These are phyloP conservation scores for Dioctria linearis DNA, from an alignment of 2,888 invertebrate genomes.

Conservation along the genomic window DNA sequence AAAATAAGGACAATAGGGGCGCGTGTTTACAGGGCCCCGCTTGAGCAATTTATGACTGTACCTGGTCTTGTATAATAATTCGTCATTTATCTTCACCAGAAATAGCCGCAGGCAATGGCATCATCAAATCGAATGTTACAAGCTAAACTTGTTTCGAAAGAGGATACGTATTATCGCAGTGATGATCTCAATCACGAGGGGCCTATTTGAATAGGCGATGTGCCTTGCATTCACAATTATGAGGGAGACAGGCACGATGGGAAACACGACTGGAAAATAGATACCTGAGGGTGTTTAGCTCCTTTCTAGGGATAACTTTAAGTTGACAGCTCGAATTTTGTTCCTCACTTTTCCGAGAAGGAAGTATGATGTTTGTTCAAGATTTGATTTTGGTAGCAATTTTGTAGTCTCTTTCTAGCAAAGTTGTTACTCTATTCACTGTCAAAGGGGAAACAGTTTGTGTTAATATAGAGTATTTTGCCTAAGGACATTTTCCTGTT, in stretches of 20 bases:
- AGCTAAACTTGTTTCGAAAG: slow-evolving; percentile 25
- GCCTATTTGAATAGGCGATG: slow-evolving; percentile 47
- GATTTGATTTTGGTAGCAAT: slow-evolving; percentile 24
- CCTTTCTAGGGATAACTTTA: slow-evolving; percentile 19
- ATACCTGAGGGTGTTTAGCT: slow-evolving; percentile 28
- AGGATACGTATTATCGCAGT: slow-evolving; percentile 38
- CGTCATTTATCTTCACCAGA: slow-evolving; percentile 46
- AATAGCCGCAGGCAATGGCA: slow-evolving; percentile 40
- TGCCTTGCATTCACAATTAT: slow-evolving; percentile 44
- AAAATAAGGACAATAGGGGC: background rate
- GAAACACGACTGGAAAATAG: slow-evolving; percentile 21
- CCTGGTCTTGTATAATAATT: slow-evolving; percentile 26
- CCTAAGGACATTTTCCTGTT: slow-evolving; percentile 18
- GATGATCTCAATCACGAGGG: slow-evolving; percentile 50
- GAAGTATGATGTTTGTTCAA: slow-evolving; percentile 4
- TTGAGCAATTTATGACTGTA: slow-evolving; percentile 34
- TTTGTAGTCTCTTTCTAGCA: slow-evolving; percentile 9
- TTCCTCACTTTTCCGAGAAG: slow-evolving; percentile 11
- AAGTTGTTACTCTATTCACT: slow-evolving; percentile 16
- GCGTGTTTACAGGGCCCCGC: background rate
- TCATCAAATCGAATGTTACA: slow-evolving; percentile 47
- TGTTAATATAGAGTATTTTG: slow-evolving; percentile 6
- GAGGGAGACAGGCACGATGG: slow-evolving; percentile 2
- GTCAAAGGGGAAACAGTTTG: background rate
- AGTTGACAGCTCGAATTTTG: slow-evolving; percentile 40